Percentiles rank a stretch among this genome's conserved stretches.
phyloP scores from a whole-genome alignment of 2,113 vertebrate genomes.

The Microtus ochrogaster region DNA sequence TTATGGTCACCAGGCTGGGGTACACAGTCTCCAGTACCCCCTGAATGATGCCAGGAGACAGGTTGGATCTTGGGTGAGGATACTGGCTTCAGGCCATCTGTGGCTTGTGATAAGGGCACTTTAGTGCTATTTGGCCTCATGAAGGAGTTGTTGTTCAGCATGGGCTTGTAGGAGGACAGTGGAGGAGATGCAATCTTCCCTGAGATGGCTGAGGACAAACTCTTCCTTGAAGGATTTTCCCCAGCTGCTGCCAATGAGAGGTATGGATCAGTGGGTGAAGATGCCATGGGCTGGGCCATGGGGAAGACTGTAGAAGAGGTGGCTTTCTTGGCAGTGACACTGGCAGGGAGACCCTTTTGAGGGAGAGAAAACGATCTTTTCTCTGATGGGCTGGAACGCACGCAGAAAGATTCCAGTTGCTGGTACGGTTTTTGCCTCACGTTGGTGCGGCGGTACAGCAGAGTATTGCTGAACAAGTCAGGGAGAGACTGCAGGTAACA shows the following conservation, averaged over 20 bases:
- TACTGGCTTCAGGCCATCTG: conserved; percentile 80
- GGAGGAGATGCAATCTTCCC: conserved; percentile 82
- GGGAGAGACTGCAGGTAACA: conserved; percentile 71
- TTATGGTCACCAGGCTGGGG: conserved; percentile 22
- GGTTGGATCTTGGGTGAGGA: conserved; percentile 50
- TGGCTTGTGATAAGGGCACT: conserved; percentile 90
- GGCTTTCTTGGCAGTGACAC: conserved; percentile 67
- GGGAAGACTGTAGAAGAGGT: conserved; percentile 54
- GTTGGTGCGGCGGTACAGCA: conserved; percentile 77
- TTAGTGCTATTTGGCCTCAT: conserved; percentile 83
- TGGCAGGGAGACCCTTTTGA: conserved; percentile 60
- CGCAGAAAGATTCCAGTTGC: conserved; percentile 80
- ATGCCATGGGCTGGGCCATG: conserved; percentile 85
- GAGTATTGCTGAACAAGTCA: conserved; percentile 55
- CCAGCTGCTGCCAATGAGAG: conserved; percentile 71
- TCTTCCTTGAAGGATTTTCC: conserved; percentile 74
- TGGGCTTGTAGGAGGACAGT: conserved; percentile 80
- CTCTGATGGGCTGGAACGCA: conserved; percentile 76
- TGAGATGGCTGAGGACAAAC: conserved; percentile 73
- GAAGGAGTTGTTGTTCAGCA: conserved; percentile 81
- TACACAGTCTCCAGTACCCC: conserved; percentile 65
- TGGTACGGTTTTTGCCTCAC: conserved; percentile 70
- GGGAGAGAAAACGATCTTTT: conserved; percentile 78
- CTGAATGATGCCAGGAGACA: conserved; percentile 51
- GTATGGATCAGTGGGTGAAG: conserved; percentile 83